Evolutionary conservation across 2,888 invertebrate genomes (phyloP).

Genomic region (Sipha maydis): DNA sequence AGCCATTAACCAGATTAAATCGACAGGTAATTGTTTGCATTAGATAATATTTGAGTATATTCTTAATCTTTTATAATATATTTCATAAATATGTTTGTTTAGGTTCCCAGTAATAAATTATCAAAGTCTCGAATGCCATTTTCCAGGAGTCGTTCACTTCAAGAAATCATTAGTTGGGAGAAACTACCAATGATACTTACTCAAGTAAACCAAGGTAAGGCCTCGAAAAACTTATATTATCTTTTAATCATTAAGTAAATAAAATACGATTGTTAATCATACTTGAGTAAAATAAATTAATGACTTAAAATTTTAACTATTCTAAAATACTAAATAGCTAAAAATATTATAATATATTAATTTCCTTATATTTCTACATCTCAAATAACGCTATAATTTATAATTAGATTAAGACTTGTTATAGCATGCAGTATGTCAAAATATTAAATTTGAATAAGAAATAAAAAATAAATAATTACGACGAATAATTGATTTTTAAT

Average conservation of each 20-base stretch:
- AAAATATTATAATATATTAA: too few species aligned
- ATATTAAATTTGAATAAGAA: too few species aligned
- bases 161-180: slow-evolving; percentile 58
- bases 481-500: not conserved
- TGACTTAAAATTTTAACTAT: too few species aligned
- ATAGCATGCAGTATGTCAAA: too few species aligned
- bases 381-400: too few species aligned
- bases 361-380: too few species aligned
- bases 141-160: slow-evolving; percentile 53
- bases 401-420: too few species aligned
- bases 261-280: not conserved
- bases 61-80: not conserved
- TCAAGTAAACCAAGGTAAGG: slow-evolving; percentile 49
- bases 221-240: not conserved
- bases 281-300: not conserved
- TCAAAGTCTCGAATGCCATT: slow-evolving; percentile 52
- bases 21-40: slow-evolving; percentile 26
- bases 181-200: slow-evolving; percentile 53
- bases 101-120: slow-evolving; percentile 52
- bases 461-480: not conserved
- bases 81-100: not conserved
- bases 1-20: slow-evolving; percentile 51
- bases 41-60: not conserved
- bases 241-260: not conserved
- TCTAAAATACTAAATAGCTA: too few species aligned